These are phyloP conservation scores for Myocastor coypus DNA, from an alignment of 2,113 vertebrate genomes.

Conservation along the genomic window DNA sequence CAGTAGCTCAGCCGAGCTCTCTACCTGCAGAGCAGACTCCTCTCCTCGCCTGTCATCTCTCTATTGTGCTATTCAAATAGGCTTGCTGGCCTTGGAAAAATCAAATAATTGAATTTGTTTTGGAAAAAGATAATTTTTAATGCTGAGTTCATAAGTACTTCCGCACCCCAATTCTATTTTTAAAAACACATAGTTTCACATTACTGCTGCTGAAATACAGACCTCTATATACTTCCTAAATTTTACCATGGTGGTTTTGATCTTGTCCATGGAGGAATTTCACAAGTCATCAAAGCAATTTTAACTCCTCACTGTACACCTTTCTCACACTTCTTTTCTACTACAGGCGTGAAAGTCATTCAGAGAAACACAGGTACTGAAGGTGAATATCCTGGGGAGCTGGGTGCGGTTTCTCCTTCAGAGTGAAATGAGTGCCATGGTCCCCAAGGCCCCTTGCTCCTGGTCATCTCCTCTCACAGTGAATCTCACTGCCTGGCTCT, in stretches of 20 bases:
- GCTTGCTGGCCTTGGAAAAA: background rate
- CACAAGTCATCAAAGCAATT: background rate
- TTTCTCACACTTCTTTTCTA: too few species aligned
- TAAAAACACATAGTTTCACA: background rate
- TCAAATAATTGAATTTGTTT: background rate
- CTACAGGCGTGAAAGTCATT: rapidly evolving
- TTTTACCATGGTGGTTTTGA: background rate
- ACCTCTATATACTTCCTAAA: background rate
- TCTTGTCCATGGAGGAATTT: too few species aligned
- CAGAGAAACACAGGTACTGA: background rate
- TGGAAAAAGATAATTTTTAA: background rate
- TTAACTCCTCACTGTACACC: rapidly evolving
- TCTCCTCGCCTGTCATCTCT: background rate
- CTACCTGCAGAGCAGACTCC: background rate
- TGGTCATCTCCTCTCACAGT: background rate
- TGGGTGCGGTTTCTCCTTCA: background rate
- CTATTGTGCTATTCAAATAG: too few species aligned
- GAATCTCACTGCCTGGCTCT: background rate
- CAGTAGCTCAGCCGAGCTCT: background rate
- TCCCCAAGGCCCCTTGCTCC: background rate
- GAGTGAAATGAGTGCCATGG: background rate
- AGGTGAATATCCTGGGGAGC: background rate
- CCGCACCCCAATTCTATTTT: background rate
- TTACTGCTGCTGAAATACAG: background rate
- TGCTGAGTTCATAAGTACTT: background rate